Evolutionary conservation across 2,113 vertebrate species (phyloP).

Genomic region (Crotophaga sulcirostris): DNA sequence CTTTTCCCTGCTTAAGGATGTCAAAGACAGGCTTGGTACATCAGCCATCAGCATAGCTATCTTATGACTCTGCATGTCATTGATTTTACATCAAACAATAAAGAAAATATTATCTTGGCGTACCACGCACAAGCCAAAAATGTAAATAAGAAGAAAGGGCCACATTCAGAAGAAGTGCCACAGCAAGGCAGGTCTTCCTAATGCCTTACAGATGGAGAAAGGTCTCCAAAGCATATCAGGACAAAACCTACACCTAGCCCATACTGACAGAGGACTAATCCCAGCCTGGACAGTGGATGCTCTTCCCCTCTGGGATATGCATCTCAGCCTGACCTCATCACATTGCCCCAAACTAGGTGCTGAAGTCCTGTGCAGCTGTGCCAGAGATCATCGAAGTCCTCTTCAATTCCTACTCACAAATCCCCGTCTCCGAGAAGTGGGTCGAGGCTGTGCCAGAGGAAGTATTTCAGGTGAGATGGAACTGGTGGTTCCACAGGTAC

Average conservation of each 20-base stretch:
- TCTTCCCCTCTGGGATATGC: not conserved
- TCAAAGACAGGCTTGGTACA: not conserved
- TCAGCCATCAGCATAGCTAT: accelerated
- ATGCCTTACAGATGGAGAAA: not conserved
- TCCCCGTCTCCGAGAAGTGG: slow-evolving; percentile 68
- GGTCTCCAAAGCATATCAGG: accelerated
- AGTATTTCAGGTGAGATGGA: slow-evolving; percentile 50
- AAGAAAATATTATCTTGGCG: not conserved
- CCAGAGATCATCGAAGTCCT: slow-evolving; percentile 72
- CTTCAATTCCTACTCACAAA: slow-evolving; percentile 76
- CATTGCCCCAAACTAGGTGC: slow-evolving; percentile 21
- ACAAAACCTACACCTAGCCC: accelerated
- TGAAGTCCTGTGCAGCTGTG: slow-evolving; percentile 55
- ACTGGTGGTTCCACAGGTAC: accelerated
- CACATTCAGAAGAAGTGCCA: not conserved
- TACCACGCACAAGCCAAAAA: not conserved
- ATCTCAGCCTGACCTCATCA: not conserved
- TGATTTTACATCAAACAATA: not conserved
- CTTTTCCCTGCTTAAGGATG: not conserved
- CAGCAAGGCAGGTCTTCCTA: not conserved
- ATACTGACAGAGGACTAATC: accelerated
- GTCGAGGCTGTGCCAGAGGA: slow-evolving; percentile 59
- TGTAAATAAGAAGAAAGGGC: not conserved
- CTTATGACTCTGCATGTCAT: not conserved
- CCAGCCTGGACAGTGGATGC: accelerated